phyloP scores from a whole-genome alignment of 1,140 invertebrate genomes.

The Drosophila pandora region DNA sequence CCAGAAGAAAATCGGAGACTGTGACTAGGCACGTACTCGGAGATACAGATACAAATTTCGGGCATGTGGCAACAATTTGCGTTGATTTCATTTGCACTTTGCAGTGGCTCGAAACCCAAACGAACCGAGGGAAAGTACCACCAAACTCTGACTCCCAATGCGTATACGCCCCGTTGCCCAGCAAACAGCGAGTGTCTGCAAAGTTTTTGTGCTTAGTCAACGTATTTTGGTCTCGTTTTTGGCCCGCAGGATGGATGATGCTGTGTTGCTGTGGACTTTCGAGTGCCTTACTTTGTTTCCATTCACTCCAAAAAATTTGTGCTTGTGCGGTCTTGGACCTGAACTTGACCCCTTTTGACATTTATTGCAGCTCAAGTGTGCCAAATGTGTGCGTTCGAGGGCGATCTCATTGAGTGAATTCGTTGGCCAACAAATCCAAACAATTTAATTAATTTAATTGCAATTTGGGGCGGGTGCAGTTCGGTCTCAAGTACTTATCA shows the following conservation, averaged over 20 bases:
- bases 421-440: conserved; percentile 27
- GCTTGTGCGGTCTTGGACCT: conserved; percentile 12
- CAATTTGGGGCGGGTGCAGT: conserved; percentile 58
- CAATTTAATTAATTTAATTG: conserved; percentile 80
- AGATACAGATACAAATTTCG: conserved; percentile 62
- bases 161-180: conserved; percentile 49
- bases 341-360: conserved; percentile 40
- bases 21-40: conserved; percentile 52
- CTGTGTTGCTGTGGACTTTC: conserved; percentile 10
- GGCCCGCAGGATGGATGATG: conserved; percentile 1
- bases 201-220: conserved; percentile 62
- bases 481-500: conserved; percentile 77
- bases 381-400: background rate
- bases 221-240: conserved; percentile 8
- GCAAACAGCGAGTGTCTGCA: conserved; percentile 22
- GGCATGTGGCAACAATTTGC: conserved; percentile 76
- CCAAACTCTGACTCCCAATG: conserved; percentile 24
- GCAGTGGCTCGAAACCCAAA: conserved; percentile 42
- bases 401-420: conserved; percentile 5
- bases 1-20: conserved; percentile 15
- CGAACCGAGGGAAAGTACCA: conserved; percentile 8
- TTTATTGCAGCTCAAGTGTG: conserved; percentile 31
- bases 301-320: conserved; percentile 26
- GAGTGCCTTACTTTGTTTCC: conserved; percentile 26
- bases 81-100: conserved; percentile 80